Evolutionary conservation across 2,888 invertebrate species (phyloP), one percentile per base, ranked within the genome.

Genomic region (Tetragnatha montana): DNA sequence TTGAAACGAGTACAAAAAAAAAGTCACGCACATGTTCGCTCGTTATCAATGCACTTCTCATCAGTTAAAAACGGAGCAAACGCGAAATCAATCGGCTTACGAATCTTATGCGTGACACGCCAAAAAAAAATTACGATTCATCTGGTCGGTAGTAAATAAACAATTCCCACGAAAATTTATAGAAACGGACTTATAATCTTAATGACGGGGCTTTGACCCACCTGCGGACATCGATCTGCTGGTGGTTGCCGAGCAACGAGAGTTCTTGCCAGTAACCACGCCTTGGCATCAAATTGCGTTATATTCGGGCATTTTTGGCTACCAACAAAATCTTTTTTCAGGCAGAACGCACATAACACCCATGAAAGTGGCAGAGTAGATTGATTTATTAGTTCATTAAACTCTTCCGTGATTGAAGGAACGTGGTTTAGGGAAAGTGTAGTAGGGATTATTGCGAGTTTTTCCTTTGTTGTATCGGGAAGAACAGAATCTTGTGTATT

Each of bases 211-310:
- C 80, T 87, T 75, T 87, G 81, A 81, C 80, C 87, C 87, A 10
- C 75, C 21, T 68, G 19, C 12, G 50, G 51, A 50, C 79, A 88
- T 88, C 82, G 81, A 88, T 82, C 80, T 22, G n/a, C n/a, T n/a
- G 0, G 50, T 21, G 6, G 87, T 87, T 75, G 81, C 87, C 60
- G 71, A 78, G 87, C 87, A 82, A 88, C 87, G 22, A 22, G 49
- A 49, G 80, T 73, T 6, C 73, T 87, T 87, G 81, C 87, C 81
- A 81, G 71, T 68, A 47, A 22, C 82, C 81, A 88, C 87, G 76
- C 87, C 87, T 88, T 21, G 69, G 35, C 87, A 17, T 35, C 17
- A 70, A 82, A 82, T 82, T 73, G 47, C 35, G 35, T n/a, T 81
- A 70, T 74, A 35, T 51, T 51, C 7, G 21, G 82, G 82, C 82